Percentiles rank a stretch among this genome's conserved stretches.
These are phyloP conservation scores for Dicyrtomina minuta DNA, from an alignment of 2,888 invertebrate genomes.

Conservation along the genomic window DNA sequence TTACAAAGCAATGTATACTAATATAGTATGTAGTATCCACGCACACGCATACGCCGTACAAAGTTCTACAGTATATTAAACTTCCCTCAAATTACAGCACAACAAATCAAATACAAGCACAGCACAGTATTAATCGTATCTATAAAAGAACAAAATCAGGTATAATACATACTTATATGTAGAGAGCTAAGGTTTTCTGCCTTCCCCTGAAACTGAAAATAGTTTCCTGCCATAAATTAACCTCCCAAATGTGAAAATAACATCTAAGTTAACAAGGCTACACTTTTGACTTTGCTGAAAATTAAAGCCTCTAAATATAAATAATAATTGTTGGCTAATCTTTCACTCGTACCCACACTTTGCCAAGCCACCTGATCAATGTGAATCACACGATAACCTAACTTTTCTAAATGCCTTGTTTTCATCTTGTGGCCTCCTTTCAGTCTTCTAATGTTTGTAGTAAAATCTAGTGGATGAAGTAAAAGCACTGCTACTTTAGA, in stretches of 20 bases:
- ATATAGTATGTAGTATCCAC: too few species aligned
- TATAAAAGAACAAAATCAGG: too few species aligned
- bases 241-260: background rate
- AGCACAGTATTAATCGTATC: too few species aligned
- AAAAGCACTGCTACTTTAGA: constrained; percentile 58
- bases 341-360: constrained; percentile 61
- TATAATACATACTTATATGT: too few species aligned
- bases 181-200: too few species aligned
- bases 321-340: constrained; percentile 57
- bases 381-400: constrained; percentile 64
- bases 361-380: constrained; percentile 63
- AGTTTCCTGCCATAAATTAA: too few species aligned
- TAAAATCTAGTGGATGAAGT: constrained; percentile 59
- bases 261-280: background rate
- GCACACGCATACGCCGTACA: too few species aligned
- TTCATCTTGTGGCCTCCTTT: constrained; percentile 62
- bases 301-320: background rate
- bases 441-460: constrained; percentile 59
- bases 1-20: too few species aligned
- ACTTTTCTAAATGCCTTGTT: constrained; percentile 65
- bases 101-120: too few species aligned
- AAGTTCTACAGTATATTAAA: too few species aligned
- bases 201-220: too few species aligned
- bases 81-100: too few species aligned
- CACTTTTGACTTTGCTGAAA: background rate